phyloP scores from a whole-genome alignment of 2,797 vertebrate species.

The Lophius americanus region DNA sequence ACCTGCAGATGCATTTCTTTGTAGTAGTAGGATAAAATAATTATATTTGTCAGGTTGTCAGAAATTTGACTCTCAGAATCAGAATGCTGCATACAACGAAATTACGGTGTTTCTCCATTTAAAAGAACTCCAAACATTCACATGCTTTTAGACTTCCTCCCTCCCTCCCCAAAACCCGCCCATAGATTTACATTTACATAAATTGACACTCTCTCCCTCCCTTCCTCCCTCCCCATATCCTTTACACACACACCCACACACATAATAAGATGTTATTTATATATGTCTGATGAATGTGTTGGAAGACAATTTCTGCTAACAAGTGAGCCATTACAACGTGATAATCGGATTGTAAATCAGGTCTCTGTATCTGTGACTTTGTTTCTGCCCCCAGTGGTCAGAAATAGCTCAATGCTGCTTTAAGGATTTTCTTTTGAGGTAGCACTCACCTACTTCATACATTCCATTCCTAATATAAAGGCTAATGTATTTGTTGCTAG shows the following conservation, averaged over 20 bases:
- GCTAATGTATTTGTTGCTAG: neutral
- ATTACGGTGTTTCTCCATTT: too few relatives aligned
- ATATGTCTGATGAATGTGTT: slow-evolving; percentile 23
- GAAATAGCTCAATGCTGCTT: slow-evolving; percentile 32
- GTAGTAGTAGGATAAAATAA: slow-evolving; percentile 41
- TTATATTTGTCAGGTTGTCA: slow-evolving; percentile 1
- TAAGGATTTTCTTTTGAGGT: slow-evolving; percentile 28
- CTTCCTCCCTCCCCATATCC: too few relatives aligned
- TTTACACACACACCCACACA: too few relatives aligned
- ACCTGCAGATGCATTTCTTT: slow-evolving; percentile 2
- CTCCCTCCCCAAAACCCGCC: too few relatives aligned
- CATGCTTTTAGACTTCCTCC: too few relatives aligned
- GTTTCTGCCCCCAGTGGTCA: slow-evolving; percentile 15
- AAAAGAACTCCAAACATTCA: too few relatives aligned
- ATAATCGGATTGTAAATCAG: slow-evolving; percentile 32
- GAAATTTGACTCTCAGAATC: neutral
- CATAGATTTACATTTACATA: too few relatives aligned
- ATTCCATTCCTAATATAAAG: slow-evolving; percentile 62
- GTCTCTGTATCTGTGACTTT: slow-evolving; percentile 20
- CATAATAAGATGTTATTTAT: neutral
- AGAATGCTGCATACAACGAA: too few relatives aligned
- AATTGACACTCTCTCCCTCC: too few relatives aligned
- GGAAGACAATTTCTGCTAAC: slow-evolving; percentile 18
- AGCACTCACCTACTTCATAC: slow-evolving; percentile 40
- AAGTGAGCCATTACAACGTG: slow-evolving; percentile 55